These are phyloP conservation scores for Styela plicata DNA, from an alignment of 23 tunicate genomes.

Conservation along the genomic window DNA sequence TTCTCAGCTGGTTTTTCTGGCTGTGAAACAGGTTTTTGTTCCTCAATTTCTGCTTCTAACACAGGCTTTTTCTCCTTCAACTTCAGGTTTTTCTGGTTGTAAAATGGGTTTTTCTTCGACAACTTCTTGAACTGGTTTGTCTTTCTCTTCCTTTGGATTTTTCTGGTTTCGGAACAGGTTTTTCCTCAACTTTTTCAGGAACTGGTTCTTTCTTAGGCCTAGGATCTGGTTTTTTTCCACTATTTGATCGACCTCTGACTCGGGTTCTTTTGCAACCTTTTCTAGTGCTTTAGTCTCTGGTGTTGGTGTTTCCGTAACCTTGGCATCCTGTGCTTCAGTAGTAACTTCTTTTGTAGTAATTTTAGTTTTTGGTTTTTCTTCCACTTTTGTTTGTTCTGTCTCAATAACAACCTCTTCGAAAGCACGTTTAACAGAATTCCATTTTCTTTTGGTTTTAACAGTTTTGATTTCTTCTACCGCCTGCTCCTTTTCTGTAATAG, in stretches of 20 bases:
- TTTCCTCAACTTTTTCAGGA: too few species aligned
- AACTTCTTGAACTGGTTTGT: too few species aligned
- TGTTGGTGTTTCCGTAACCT: neutral
- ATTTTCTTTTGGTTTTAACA: conserved; percentile 38
- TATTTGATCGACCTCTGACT: neutral
- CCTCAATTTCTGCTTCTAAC: too few species aligned
- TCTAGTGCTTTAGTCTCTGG: neutral
- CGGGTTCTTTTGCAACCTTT: neutral
- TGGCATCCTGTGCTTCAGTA: neutral
- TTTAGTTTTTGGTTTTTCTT: neutral
- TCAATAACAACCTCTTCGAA: conserved; percentile 61
- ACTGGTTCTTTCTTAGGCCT: neutral
- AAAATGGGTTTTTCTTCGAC: neutral
- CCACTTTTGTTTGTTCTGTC: conserved; percentile 11
- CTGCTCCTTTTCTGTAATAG: neutral
- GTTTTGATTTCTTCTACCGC: conserved; percentile 11
- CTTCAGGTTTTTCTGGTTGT: neutral
- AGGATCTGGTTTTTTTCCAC: neutral
- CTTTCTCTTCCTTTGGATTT: too few species aligned
- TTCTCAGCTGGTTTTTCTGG: neutral
- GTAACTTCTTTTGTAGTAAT: neutral
- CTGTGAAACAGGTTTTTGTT: neutral
- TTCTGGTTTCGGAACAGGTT: too few species aligned
- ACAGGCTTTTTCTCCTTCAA: neutral
- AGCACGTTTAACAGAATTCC: conserved; percentile 53